phyloP scores from a whole-genome alignment of 2,797 vertebrate genomes.

The Cygnus olor region DNA sequence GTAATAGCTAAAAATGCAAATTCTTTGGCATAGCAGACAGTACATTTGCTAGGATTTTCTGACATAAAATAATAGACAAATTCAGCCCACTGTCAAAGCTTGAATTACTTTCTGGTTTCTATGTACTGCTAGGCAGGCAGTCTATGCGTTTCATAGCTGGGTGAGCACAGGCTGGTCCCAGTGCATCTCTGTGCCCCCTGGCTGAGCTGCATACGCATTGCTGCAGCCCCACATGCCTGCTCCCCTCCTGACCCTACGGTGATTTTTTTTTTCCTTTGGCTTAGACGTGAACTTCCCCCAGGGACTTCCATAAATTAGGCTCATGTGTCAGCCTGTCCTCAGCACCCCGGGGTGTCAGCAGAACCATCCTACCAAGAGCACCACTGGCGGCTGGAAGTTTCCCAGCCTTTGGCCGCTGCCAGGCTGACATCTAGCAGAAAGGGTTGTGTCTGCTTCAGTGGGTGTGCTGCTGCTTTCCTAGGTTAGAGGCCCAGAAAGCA shows the following conservation, averaged over 20 bases:
- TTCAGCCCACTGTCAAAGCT: no score
- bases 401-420: not conserved
- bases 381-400: rapidly evolving
- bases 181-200: not conserved
- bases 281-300: not conserved
- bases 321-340: not conserved
- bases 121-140: not conserved
- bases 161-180: not conserved
- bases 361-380: not conserved
- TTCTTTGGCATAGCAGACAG: not conserved
- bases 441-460: not conserved
- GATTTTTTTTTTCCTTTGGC: not conserved
- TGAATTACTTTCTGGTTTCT: not conserved
- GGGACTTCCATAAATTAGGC: not conserved
- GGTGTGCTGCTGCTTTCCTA: not conserved
- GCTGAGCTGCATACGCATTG: not conserved
- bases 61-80: not conserved
- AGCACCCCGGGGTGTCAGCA: not conserved
- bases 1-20: not conserved
- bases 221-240: not conserved
- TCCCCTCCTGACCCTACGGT: not conserved
- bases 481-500: not conserved
- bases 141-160: rapidly evolving
- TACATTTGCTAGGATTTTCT: not conserved
- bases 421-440: not conserved